Conservation (phyloP, 2,113 vertebrate species). For the Chauna torquata region DNA sequence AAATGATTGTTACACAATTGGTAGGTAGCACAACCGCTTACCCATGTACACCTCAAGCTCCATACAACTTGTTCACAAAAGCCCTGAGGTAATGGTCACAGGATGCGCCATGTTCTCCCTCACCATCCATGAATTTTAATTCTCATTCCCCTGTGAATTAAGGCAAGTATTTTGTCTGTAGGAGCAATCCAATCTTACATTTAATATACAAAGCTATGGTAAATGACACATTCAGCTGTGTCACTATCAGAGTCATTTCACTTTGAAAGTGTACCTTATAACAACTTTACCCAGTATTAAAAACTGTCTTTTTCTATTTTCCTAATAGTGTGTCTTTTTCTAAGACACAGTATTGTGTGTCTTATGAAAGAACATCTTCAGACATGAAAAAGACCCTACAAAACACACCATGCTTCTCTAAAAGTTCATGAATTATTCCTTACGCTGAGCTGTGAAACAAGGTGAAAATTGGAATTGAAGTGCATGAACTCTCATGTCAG, state of each 20-base stretch:
- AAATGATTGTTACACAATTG: background rate
- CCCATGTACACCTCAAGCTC: background rate
- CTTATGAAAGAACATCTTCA: background rate
- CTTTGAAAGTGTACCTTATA: background rate
- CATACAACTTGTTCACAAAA: background rate
- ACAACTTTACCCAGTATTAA: background rate
- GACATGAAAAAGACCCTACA: background rate
- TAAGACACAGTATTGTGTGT: too few species aligned
- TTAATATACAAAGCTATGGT: background rate
- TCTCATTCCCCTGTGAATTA: background rate
- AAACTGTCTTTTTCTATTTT: background rate
- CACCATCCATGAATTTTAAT: background rate
- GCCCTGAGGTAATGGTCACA: background rate
- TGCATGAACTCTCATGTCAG: background rate
- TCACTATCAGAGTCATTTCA: background rate
- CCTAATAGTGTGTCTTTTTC: too few species aligned
- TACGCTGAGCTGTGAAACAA: background rate
- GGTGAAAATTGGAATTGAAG: background rate
- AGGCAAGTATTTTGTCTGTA: background rate
- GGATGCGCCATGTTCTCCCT: background rate
- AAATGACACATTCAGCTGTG: background rate
- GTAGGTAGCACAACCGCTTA: background rate
- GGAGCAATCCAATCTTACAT: background rate
- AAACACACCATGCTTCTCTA: background rate
- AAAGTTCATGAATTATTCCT: background rate